Conservation (phyloP, 1,140 invertebrate genomes). For the Mamestra configurata region DNA sequence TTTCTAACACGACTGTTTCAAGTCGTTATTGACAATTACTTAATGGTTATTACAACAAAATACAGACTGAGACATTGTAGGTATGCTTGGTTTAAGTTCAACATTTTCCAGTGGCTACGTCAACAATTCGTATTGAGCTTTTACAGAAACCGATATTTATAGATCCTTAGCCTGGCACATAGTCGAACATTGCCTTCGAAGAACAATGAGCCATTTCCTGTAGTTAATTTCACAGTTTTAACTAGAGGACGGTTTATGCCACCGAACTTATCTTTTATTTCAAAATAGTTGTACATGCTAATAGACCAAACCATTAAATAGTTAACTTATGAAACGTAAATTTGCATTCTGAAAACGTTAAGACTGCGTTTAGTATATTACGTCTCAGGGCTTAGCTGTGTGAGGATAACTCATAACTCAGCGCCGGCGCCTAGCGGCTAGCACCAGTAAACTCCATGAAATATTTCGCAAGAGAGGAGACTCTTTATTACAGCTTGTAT, state of each 20-base stretch:
- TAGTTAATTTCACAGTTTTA: constrained; percentile 20
- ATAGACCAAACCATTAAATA: background rate
- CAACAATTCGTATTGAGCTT: background rate
- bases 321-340: background rate
- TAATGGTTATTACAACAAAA: background rate
- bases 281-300: too few species aligned
- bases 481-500: constrained; percentile 10
- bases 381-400: background rate
- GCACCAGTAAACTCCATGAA: constrained; percentile 12
- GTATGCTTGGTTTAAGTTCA: background rate
- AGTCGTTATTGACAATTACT: background rate
- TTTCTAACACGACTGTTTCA: background rate
- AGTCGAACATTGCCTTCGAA: background rate
- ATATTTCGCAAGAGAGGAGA: constrained; percentile 15
- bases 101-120: background rate
- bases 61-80: constrained; percentile 4
- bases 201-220: constrained; percentile 5
- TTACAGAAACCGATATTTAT: background rate
- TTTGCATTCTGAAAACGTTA: background rate
- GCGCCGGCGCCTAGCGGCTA: background rate
- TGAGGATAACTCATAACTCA: background rate
- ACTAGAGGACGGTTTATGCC: background rate
- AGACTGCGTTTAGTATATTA: background rate
- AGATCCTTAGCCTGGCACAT: background rate
- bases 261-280: background rate